Evolutionary conservation across 1,140 invertebrate species (phyloP), one percentile per base, ranked within the genome.

Genomic region (Samia ricini): DNA sequence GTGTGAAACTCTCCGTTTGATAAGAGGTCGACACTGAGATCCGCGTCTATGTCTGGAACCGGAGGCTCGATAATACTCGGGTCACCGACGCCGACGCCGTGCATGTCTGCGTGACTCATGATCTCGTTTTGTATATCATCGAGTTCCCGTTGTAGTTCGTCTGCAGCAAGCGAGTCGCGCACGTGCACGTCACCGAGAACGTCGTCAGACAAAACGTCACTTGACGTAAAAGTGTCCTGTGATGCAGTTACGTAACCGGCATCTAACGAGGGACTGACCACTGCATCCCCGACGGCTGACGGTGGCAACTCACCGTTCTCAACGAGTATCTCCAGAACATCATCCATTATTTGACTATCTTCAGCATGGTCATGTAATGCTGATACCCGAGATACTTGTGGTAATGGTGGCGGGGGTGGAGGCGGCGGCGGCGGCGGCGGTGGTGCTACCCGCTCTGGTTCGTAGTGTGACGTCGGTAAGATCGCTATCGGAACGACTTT

Each of bases 291-390:
- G 33, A 85, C 96, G 76, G 96, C 96, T 76, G 96, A 98, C 1
- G 97, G 94, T 1, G 97, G 96, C 19, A 98, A 80, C 79, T 98
- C 97, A 50, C 97, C 97, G 83, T 97, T 97, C 82, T 97, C 95
- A 19, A 98, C 98, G 0, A 99, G 91, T 73, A 99, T 98, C 79
- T 98, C 97, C n/a, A 99, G 85, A 0, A 99, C 97, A 88, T 99
- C 97, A 79, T 98, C 97, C 63, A 99, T 96, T 36, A 96, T 95
- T 84, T 98, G 96, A 56, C 84, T 90, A 49, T 84, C 79, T 24
- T 84, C 81, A 5, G 72, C 69, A 23, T 66, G 76, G 42, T 88
- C 78, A 8, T 78, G 83, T 4, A 86, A 93, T 4, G 93, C 92
- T 20, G 91, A 29, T 1, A 75, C 52, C 4, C 76, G 65, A 0